Percentiles rank a stretch among this genome's conserved stretches.
phyloP scores from a whole-genome alignment of 2,113 vertebrate species.

The Polyodon spathula region DNA sequence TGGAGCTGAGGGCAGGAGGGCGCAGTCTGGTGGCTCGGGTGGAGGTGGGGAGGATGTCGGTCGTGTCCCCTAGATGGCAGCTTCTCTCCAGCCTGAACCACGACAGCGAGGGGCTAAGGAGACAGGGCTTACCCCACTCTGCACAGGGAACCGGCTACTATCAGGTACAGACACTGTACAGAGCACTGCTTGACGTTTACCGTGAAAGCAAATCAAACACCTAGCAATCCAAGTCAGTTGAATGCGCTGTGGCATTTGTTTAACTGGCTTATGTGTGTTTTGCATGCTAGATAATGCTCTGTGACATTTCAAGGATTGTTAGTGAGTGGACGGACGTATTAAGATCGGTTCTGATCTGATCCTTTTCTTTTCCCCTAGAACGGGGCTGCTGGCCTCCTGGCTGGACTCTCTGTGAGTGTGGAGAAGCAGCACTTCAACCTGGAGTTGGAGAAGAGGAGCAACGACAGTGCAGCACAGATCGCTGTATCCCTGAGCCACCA shows the following conservation, averaged over 20 bases:
- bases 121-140: constrained; percentile 43
- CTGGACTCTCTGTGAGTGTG: constrained; percentile 33
- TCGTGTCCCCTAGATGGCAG: constrained; percentile 20
- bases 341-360: constrained; percentile 5
- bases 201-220: not conserved
- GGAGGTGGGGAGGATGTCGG: constrained; percentile 22
- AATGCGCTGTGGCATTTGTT: too few relatives aligned
- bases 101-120: constrained; percentile 39
- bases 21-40: constrained; percentile 40
- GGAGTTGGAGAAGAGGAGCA: constrained; percentile 35
- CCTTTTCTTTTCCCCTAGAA: constrained; percentile 34
- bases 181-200: not conserved
- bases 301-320: too few relatives aligned
- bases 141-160: constrained; percentile 43
- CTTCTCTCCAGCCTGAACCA: constrained; percentile 44
- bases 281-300: too few relatives aligned
- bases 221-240: too few relatives aligned
- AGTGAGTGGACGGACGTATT: not conserved
- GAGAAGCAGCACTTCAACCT: constrained; percentile 35
- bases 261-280: too few relatives aligned
- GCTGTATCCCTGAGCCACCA: constrained; percentile 50
- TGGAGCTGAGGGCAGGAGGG: constrained; percentile 40
- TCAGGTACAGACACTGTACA: constrained; percentile 43
- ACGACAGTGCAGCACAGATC: constrained; percentile 26
- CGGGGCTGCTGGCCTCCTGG: constrained; percentile 26